A percentile compares a stretch with the other conserved stretches of the same genome.
These are phyloP conservation scores for Trissolcus basalis DNA, from an alignment of 1,140 invertebrate genomes.

Conservation along the genomic window DNA sequence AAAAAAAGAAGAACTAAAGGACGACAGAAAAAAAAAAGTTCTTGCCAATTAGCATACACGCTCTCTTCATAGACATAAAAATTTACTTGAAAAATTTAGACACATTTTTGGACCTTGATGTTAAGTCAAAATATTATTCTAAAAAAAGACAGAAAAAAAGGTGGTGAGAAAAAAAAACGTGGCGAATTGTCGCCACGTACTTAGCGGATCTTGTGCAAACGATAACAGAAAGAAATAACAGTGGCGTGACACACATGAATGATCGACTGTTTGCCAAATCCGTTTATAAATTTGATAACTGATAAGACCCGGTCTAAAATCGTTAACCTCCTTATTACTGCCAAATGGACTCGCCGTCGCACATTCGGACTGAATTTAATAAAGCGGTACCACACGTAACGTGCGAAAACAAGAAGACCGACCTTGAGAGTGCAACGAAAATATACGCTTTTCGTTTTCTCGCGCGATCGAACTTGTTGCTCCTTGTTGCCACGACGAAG, in stretches of 20 bases:
- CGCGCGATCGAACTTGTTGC: conserved; percentile 14
- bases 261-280: conserved; percentile 55
- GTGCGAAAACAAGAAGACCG: conserved; percentile 27
- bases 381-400: conserved; percentile 40
- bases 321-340: conserved; percentile 53
- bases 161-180: conserved; percentile 36
- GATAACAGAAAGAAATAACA: conserved; percentile 60
- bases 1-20: conserved; percentile 5
- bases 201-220: conserved; percentile 54
- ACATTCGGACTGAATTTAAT: conserved; percentile 42
- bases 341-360: conserved; percentile 28
- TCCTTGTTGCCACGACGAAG: background rate
- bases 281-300: conserved; percentile 55
- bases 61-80: background rate
- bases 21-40: conserved; percentile 3
- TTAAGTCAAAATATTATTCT: conserved; percentile 51
- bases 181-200: conserved; percentile 42
- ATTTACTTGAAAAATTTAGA: background rate
- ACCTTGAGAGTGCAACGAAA: conserved; percentile 31
- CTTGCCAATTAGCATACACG: background rate
- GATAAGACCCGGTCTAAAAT: conserved; percentile 46
- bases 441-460: conserved; percentile 16
- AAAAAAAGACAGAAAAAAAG: conserved; percentile 33
- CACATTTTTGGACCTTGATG: too few relatives aligned
- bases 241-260: conserved; percentile 46